Percentiles rank a stretch among this genome's conserved stretches.
Evolutionary conservation across 2,888 invertebrate species (phyloP).

Genomic region (Drosophila cracens): DNA sequence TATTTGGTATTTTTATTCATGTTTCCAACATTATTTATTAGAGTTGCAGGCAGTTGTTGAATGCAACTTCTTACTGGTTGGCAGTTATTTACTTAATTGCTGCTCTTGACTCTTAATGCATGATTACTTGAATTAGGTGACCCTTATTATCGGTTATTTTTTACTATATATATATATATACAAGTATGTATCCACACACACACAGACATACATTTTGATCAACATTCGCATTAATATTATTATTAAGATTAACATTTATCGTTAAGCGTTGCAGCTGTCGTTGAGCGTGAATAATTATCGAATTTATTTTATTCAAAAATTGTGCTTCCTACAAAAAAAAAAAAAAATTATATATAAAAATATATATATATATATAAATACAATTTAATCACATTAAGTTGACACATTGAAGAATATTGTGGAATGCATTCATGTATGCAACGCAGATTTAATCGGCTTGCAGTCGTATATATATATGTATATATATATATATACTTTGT

Average conservation of each 20-base stretch:
- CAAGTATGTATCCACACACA: no score
- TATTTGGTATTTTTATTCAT: neutral
- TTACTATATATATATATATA: neutral
- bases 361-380: neutral
- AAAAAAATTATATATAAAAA: neutral
- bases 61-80: neutral
- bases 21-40: neutral
- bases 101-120: neutral
- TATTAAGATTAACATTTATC: neutral
- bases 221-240: neutral
- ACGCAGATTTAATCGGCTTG: conserved; percentile 1
- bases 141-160: neutral
- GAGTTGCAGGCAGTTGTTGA: neutral
- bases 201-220: neutral
- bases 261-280: neutral
- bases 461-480: neutral
- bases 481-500: neutral
- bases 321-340: neutral
- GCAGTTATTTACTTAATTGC: neutral
- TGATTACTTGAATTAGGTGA: neutral
- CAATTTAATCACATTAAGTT: neutral
- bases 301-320: neutral
- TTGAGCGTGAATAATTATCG: conserved; percentile 3
- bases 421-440: no score
- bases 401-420: neutral